Base-by-base conservation (phyloP, 2,113 vertebrate species). In the Chloropsis hardwickii region DNA sequence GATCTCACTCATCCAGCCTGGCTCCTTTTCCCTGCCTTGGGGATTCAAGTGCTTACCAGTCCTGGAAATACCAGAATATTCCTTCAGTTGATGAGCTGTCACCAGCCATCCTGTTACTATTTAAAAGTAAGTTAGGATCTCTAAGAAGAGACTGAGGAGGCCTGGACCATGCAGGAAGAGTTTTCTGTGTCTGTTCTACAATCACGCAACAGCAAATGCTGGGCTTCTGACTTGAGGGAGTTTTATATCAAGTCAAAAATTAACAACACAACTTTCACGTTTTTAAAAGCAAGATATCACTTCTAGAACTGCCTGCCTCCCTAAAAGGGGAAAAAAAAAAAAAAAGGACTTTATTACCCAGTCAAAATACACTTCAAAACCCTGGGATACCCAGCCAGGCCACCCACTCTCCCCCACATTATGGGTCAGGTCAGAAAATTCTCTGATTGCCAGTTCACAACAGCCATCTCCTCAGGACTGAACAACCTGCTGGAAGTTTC, bases 241-340 rank as follows among this genome's bases (percentile, higher is more conserved):
- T 39, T 79, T 40, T 57, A 11, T 29, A 45, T 33, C 20, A 67
- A 27, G 31, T 27, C 28, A 37, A 33, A 90, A 65, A 35, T 19
- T 8, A 76, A 69, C 2, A 9, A 5, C 40, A 17, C 1, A 39
- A 47, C 9, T 56, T 51, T 11, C 2, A 3, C 2, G 0, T 44
- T 54, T 86, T 81, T 2, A 37, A 83, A 85, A 80, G 16, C 31
- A 72, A 69, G 73, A 35, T 13, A 42, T 4, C 31, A 19, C 21
- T 72, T 83, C 37, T 45, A 24, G 45, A 88, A 11, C 24, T 40
- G 27, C 21, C 48, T 42, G 2, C 17, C 8, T 54, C 21, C 42
- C 45, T 24, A 4, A 50, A 15, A 18, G 31, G 16, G 16, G 31
- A 5, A 16, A 23, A 24, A 31, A 5, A 2, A 12, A 12, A 10